Percentiles rank a stretch among this genome's conserved stretches.
phyloP scores from a whole-genome alignment of 2,888 invertebrate genomes.

The Caradrina kadenii region DNA sequence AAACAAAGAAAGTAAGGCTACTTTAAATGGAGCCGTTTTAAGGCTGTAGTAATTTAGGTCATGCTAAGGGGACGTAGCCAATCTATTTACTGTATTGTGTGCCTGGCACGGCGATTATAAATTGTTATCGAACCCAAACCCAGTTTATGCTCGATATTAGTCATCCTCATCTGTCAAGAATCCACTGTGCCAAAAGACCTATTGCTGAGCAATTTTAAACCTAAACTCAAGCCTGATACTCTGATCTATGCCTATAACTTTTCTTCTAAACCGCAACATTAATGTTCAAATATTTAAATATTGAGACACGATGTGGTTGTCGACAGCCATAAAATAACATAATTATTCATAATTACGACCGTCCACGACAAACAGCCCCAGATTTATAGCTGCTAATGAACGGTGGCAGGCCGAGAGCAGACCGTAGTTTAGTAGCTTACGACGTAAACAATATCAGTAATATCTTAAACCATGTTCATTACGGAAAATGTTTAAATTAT shows the following conservation, averaged over 20 bases:
- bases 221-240: not conserved
- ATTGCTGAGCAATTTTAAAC: not conserved
- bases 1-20: not conserved
- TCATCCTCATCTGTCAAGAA: not conserved
- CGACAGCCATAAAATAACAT: constrained; percentile 81
- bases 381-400: constrained; percentile 82
- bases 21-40: not conserved
- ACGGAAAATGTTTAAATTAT: constrained; percentile 30
- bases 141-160: not conserved
- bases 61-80: not conserved
- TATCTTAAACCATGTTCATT: constrained; percentile 33
- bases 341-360: constrained; percentile 85
- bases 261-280: constrained; percentile 63
- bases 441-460: constrained; percentile 54
- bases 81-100: not conserved
- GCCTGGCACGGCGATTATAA: not conserved
- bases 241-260: not conserved
- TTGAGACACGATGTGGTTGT: constrained; percentile 77
- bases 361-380: constrained; percentile 81
- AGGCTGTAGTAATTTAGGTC: not conserved
- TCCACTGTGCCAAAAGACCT: not conserved
- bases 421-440: constrained; percentile 62
- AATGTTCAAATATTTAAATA: constrained; percentile 75
- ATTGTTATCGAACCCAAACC: not conserved
- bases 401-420: constrained; percentile 69